These are phyloP conservation scores for Edolisoma coerulescens DNA, from an alignment of 2,113 vertebrate genomes.

Conservation along the genomic window DNA sequence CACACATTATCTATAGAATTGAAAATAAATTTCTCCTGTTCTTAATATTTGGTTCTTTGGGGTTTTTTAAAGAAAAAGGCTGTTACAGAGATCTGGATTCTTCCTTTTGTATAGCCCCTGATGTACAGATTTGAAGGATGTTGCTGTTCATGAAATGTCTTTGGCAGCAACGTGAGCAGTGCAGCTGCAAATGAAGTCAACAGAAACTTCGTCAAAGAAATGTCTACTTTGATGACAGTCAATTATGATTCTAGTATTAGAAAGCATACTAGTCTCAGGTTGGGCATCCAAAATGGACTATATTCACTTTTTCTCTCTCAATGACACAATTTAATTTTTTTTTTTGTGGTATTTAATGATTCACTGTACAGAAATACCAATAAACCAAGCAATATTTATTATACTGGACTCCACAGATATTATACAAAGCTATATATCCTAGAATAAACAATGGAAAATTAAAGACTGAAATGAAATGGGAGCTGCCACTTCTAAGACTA, in stretches of 20 bases:
- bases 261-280: background rate
- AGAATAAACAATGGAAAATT: background rate
- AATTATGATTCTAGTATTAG: background rate
- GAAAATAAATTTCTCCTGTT: background rate
- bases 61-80: background rate
- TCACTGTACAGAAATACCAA: background rate
- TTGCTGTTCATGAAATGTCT: background rate
- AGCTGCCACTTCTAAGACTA: background rate
- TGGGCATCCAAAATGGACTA: background rate
- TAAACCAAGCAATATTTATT: background rate
- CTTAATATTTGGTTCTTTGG: background rate
- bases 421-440: background rate
- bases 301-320: background rate
- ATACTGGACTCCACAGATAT: background rate
- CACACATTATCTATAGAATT: background rate
- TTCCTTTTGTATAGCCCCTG: background rate
- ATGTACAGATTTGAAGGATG: background rate
- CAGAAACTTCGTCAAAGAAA: background rate
- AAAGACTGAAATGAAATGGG: background rate
- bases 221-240: background rate
- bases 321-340: background rate
- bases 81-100: background rate
- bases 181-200: background rate
- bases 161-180: background rate
- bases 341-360: background rate